Conservation (phyloP, 2,888 invertebrate species). For the Pristionchus japonicus region DNA sequence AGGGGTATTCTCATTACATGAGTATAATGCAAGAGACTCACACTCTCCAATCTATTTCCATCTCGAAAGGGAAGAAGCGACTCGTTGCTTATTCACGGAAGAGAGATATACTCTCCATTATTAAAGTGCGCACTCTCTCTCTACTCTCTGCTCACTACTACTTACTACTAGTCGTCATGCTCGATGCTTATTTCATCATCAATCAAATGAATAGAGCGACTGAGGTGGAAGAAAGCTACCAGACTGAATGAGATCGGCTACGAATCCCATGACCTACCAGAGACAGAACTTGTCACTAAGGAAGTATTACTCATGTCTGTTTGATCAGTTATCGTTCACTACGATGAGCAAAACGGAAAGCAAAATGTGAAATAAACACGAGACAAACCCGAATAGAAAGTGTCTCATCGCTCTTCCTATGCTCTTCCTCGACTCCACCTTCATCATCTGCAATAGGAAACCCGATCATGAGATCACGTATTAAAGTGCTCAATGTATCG, state of each 20-base stretch:
- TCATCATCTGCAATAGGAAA: neutral
- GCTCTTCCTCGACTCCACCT: neutral
- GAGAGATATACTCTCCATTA: conserved; percentile 32
- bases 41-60: conserved; percentile 7
- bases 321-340: neutral
- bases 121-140: neutral
- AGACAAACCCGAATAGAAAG: neutral
- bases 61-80: neutral
- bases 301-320: neutral
- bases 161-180: conserved; percentile 14
- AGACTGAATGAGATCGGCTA: neutral
- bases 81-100: neutral
- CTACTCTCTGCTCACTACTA: neutral
- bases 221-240: conserved; percentile 14
- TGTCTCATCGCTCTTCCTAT: neutral
- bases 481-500: too few species aligned
- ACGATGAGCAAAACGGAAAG: neutral
- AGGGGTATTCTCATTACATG: conserved; percentile 13
- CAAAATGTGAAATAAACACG: neutral
- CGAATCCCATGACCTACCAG: neutral
- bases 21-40: conserved; percentile 16
- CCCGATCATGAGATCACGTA: too few species aligned
- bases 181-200: neutral
- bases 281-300: neutral
- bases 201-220: neutral